Evolutionary conservation across 2,113 vertebrate species (phyloP).

Genomic region (Triplophysa tibetana): DNA sequence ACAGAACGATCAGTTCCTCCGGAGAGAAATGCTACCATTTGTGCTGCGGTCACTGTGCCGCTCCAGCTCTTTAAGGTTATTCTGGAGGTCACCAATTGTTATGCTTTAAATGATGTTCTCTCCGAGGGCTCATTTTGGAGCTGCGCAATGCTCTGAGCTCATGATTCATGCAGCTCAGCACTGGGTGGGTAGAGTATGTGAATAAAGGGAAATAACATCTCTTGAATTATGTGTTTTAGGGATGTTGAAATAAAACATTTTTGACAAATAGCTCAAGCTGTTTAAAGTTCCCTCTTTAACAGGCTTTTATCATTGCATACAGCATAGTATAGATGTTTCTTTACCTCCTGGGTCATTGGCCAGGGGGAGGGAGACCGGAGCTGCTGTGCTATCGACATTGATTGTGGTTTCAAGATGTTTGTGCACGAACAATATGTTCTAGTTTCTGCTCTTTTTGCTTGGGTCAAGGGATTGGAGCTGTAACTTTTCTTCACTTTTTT

Average conservation of each 20-base stretch:
- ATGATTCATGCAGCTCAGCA: conserved; percentile 32
- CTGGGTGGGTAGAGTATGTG: conserved; percentile 38
- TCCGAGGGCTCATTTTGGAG: conserved; percentile 28
- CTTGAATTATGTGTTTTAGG: conserved; percentile 34
- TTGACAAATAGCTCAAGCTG: background rate
- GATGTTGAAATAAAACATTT: conserved; percentile 5
- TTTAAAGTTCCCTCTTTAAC: background rate
- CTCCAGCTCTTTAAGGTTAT: conserved; percentile 24
- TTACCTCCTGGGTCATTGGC: background rate
- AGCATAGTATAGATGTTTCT: background rate
- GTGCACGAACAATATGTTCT: background rate
- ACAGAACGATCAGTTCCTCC: conserved; percentile 1
- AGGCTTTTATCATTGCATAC: background rate
- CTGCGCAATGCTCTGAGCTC: conserved; percentile 13
- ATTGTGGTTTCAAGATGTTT: conserved; percentile 14
- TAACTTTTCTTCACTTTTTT: no score
- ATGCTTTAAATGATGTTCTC: conserved; percentile 32
- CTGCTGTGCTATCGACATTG: background rate
- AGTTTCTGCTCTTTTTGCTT: background rate
- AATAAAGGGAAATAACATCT: conserved; percentile 38
- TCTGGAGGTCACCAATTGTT: conserved; percentile 32
- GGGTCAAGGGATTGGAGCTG: background rate
- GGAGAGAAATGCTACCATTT: conserved; percentile 35
- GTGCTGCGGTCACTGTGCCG: background rate
- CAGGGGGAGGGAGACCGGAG: background rate